These are phyloP conservation scores for Cotesia chilonis DNA, from an alignment of 1,140 invertebrate genomes.

Conservation along the genomic window DNA sequence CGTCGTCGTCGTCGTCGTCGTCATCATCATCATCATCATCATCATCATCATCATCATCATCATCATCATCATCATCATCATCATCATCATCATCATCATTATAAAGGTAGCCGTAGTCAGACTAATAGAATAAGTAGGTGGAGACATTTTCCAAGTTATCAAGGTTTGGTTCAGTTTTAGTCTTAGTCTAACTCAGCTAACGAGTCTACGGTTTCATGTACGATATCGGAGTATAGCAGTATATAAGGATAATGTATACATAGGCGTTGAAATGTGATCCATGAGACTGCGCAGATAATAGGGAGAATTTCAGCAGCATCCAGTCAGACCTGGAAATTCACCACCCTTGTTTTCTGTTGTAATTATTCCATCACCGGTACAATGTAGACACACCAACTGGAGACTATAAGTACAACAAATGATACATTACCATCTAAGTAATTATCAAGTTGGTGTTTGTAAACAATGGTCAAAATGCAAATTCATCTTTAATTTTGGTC, in stretches of 20 bases:
- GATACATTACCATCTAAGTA: conserved; percentile 37
- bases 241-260: background rate
- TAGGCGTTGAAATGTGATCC: conserved; percentile 8
- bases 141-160: conserved; percentile 26
- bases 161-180: background rate
- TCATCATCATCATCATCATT: no score
- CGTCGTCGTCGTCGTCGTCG: no score
- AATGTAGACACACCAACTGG: background rate
- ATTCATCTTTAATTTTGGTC: conserved; percentile 61
- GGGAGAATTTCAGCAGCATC: conserved; percentile 3
- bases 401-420: conserved; percentile 14
- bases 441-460: conserved; percentile 54
- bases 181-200: conserved; percentile 29
- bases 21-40: no score
- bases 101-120: no score
- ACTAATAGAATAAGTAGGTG: conserved; percentile 7
- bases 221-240: background rate
- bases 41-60: no score
- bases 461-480: conserved; percentile 61
- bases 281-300: conserved; percentile 14
- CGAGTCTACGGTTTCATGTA: background rate
- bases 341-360: conserved; percentile 18
- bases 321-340: conserved; percentile 15
- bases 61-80: no score
- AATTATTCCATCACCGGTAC: conserved; percentile 35